Base-by-base conservation (phyloP, 1,140 invertebrate species). In the Drosophila punjabiensis region DNA sequence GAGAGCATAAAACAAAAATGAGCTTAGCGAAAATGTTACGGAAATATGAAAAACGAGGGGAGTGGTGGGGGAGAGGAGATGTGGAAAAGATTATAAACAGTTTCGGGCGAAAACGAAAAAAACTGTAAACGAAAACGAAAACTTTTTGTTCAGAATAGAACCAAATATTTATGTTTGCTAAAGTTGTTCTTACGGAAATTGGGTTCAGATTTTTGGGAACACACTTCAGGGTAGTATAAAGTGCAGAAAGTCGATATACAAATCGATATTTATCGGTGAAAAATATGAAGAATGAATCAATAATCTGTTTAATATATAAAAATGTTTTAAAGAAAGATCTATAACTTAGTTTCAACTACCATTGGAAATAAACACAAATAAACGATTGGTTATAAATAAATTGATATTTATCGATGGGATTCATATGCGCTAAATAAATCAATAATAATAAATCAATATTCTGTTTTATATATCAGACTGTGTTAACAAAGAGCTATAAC, bases 11-110 rank as follows among this genome's bases (percentile, higher is more conserved):
- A 79, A 70, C 64, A 52, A 45, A 47, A 79, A 79, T 58, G 39
- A 55, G 66, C 75, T 78, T 70, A 47, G 75, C 76, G 45, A 79
- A 79, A 78, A 63, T 70, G 66, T 52, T 66, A 53, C 43, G 68
- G 55, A 79, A 73, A 79, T 73, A 79, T 79, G 67, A 58, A 59
- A 79, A 62, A 61, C 18, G 9, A 24, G 37, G 18, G 53, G 13
- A 18, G 16, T 32, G 56, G 32, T 4, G 28, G 20, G 24, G 6
- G 18, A 18, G 18, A 14, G 13, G 20, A 20, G 33, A 68, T 68
- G 24, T 28, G 43, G 18, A 43, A 53, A 58, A 32, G 56, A 78
- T 78, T 78, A 55, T 56, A 52, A 41, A 43, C 39, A 35, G 37
- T 52, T 58, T 47, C 24, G 30, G 11, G 16, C 35, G 10, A 78